These are phyloP conservation scores for Smutsia temminckii DNA, from an alignment of 2,797 vertebrate genomes.

Conservation along the genomic window DNA sequence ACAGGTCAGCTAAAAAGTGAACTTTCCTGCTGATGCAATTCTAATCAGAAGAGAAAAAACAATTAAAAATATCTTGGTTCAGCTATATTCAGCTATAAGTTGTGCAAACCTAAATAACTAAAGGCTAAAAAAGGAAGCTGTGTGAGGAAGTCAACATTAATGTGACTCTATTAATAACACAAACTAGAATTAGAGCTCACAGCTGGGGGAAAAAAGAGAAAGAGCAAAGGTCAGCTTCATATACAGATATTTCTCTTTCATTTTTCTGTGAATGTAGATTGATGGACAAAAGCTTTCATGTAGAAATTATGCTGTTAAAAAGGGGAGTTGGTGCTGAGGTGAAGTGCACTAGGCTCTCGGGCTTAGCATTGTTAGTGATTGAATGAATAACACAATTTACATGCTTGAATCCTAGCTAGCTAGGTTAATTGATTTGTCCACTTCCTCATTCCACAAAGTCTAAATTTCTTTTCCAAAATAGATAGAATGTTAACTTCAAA, in stretches of 20 bases:
- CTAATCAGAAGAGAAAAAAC: constrained; percentile 54
- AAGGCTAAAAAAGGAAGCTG: constrained; percentile 48
- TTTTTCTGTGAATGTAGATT: neutral
- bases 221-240: constrained; percentile 35
- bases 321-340: neutral
- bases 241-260: neutral
- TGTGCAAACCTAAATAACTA: constrained; percentile 34
- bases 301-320: neutral
- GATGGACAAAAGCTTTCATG: neutral
- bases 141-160: constrained; percentile 60
- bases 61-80: constrained; percentile 27
- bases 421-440: neutral
- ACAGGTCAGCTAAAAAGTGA: constrained; percentile 56
- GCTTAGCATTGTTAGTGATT: neutral
- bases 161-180: constrained; percentile 60
- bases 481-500: neutral
- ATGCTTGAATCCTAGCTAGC: neutral
- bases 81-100: constrained; percentile 33
- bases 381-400: neutral
- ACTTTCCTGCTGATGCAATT: constrained; percentile 51
- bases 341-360: neutral
- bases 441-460: neutral
- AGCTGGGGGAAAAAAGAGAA: constrained; percentile 21
- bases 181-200: constrained; percentile 48
- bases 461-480: neutral